Evolutionary conservation across 2,113 vertebrate species (phyloP).

Genomic region (Capricornis sumatraensis): DNA sequence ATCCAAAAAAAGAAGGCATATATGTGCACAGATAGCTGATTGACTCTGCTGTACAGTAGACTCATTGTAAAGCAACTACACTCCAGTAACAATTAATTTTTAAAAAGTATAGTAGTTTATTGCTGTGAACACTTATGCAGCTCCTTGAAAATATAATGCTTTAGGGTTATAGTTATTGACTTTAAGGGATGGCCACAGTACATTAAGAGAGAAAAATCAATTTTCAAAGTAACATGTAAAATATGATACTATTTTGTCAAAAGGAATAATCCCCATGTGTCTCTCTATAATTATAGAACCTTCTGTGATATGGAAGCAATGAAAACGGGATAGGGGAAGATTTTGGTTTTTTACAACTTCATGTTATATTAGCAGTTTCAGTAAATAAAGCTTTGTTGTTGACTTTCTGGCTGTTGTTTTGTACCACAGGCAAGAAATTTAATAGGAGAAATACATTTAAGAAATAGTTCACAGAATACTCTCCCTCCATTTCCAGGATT

Average conservation of each 20-base stretch:
- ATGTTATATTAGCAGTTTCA: background rate
- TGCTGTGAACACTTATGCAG: background rate
- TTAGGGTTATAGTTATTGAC: background rate
- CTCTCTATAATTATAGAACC: background rate
- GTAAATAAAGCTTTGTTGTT: background rate
- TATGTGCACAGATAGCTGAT: background rate
- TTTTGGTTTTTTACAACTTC: background rate
- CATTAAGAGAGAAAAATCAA: slow-evolving; percentile 36
- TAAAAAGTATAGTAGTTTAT: background rate
- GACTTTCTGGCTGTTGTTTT: background rate
- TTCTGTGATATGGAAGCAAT: background rate
- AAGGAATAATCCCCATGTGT: background rate
- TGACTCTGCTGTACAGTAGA: background rate
- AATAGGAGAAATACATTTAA: background rate
- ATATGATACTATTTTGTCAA: background rate
- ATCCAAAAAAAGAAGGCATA: background rate
- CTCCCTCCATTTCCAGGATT: background rate
- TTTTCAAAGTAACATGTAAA: background rate
- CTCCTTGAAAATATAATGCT: background rate
- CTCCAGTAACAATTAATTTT: background rate
- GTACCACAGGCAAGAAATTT: background rate
- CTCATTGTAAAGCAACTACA: background rate
- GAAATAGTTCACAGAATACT: background rate
- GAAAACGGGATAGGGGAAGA: background rate
- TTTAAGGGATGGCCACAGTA: background rate